phyloP scores from a whole-genome alignment of 2,113 vertebrate species.

The Neofelis nebulosa region DNA sequence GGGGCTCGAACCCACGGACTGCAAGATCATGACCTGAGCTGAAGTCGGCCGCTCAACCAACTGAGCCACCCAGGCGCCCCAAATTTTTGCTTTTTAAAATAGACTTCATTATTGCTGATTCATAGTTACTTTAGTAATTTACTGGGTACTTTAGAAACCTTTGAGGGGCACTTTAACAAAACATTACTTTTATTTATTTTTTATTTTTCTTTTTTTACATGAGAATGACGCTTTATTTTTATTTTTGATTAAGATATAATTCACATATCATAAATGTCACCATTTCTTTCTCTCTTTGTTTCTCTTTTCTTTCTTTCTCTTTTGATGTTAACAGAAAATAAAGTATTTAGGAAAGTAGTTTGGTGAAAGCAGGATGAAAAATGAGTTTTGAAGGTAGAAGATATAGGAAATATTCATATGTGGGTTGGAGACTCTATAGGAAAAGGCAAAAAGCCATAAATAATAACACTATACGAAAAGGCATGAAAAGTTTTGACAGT shows the following conservation, averaged over 20 bases:
- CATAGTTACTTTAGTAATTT: slow-evolving; percentile 37
- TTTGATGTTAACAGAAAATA: background rate
- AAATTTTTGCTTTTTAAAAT: slow-evolving; percentile 33
- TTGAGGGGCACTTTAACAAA: slow-evolving; percentile 13
- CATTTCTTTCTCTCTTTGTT: background rate
- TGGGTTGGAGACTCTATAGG: background rate
- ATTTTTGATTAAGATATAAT: background rate
- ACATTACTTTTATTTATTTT: background rate
- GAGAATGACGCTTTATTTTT: background rate
- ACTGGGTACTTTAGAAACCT: slow-evolving; percentile 8
- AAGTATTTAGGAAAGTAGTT: background rate
- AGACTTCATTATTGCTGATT: slow-evolving; percentile 24
- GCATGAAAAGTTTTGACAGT: background rate
- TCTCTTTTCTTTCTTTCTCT: background rate
- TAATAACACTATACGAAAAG: background rate
- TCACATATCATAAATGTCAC: background rate
- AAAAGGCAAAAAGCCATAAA: background rate
- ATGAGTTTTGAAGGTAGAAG: slow-evolving; percentile 18
- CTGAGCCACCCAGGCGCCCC: no score
- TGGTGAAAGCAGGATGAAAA: slow-evolving; percentile 17
- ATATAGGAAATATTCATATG: background rate
- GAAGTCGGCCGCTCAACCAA: no score
- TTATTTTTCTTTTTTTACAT: background rate
- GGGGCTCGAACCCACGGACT: no score
- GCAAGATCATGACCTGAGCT: no score